phyloP scores from a whole-genome alignment of 2,113 vertebrate species.

The Pristiophorus japonicus region DNA sequence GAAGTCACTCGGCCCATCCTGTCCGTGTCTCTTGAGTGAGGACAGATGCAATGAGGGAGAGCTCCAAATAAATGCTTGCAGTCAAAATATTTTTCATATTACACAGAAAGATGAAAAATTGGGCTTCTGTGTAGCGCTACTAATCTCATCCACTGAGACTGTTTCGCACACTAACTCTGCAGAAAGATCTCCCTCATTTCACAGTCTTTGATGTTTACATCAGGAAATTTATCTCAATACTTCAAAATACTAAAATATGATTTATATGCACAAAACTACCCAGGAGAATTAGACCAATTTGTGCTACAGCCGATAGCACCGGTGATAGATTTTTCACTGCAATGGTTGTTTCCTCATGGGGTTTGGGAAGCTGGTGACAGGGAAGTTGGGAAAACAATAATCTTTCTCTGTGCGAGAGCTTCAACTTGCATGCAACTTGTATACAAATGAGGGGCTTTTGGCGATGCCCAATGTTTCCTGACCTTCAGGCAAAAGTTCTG shows the following conservation, averaged over 20 bases:
- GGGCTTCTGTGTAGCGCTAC: background rate
- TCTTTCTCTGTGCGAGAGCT: background rate
- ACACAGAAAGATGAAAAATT: background rate
- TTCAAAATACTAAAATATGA: slow-evolving; percentile 10
- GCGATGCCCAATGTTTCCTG: background rate
- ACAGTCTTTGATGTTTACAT: background rate
- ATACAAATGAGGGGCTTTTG: background rate
- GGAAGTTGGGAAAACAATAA: background rate
- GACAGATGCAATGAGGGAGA: background rate
- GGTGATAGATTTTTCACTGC: background rate
- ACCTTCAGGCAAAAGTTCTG: background rate
- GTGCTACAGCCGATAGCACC: background rate
- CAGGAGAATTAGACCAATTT: background rate
- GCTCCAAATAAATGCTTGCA: background rate
- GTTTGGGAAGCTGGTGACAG: background rate
- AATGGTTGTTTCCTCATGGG: background rate
- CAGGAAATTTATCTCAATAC: background rate
- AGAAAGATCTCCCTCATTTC: background rate
- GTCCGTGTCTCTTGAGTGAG: background rate
- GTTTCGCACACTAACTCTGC: background rate
- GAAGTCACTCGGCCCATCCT: background rate
- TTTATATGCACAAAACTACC: background rate
- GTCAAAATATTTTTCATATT: background rate
- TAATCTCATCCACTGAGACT: background rate
- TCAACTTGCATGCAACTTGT: background rate